Base-by-base conservation (phyloP, 2,113 vertebrate species). In the Crotalus helleri region DNA sequence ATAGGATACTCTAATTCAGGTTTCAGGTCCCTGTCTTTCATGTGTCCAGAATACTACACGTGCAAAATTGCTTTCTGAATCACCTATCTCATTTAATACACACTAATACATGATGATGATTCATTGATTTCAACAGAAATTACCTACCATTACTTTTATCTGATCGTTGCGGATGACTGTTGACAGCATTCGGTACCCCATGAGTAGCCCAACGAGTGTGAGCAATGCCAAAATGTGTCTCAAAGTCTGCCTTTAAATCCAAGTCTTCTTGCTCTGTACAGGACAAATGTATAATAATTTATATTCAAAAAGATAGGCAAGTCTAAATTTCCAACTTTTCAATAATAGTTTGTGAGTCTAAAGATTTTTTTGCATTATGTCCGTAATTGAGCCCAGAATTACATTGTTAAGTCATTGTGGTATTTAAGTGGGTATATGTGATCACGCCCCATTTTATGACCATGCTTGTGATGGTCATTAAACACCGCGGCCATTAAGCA, bases 171-270 rank as follows among this genome's bases (percentile, higher is more conserved):
- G 99, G 99, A 93, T 99, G 99, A 95, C 99, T 98, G 97, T 99
- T 99, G 94, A 99, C 81, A 0, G 98, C 97, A 91, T 97, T 99
- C 33, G 99, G 99, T 91, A 97, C 98, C 85, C 99, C 99, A 0
- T 99, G 99, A 39, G 99, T 99, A 0, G 99, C 99, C 99, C 99
- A 99, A 93, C 99, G 99, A 11, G 99, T 99, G 95, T 99, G 99
- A 94, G 99, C 99, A 21, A 99, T 97, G 95, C 99, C 99, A 26
- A 99, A 99, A 96, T 99, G 99, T 1, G 98, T 99, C 95, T 96
- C 97, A 95, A 99, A 98, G 92, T 98, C 98, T 87, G 97, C 97
- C 17, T 99, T 98, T 90, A 99, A 96, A 95, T 99, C 98, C 96
- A 99, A 94, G 10, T 95, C 96, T 94, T 98, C 98, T 97, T 99